Percentiles rank a stretch among this genome's conserved stretches.
Conservation (phyloP, 2,113 vertebrate genomes). For the Megaceryle maxima region DNA sequence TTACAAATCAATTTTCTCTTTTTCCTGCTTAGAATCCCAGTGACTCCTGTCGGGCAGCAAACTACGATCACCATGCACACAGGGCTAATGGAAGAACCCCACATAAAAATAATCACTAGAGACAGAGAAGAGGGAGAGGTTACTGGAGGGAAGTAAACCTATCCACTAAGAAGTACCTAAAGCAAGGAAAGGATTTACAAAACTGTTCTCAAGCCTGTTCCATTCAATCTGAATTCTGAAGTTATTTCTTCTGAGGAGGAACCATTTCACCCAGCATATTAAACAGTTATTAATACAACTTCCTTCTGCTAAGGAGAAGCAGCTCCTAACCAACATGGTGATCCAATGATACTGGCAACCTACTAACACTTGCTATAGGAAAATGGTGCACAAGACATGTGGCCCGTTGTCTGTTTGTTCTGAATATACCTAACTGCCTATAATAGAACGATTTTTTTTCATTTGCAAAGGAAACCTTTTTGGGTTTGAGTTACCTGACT, state of each 20-base stretch:
- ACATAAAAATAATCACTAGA: neutral
- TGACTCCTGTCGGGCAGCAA: neutral
- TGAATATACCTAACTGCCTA: neutral
- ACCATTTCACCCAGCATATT: neutral
- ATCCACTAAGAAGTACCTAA: neutral
- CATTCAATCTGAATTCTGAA: neutral
- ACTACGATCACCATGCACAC: neutral
- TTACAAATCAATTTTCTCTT: neutral
- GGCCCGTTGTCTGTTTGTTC: neutral
- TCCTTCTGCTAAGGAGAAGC: neutral
- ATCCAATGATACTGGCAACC: neutral
- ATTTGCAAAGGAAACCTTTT: neutral
- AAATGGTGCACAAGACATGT: fast-evolving
- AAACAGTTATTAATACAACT: neutral
- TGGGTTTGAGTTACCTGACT: neutral
- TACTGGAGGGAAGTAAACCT: neutral
- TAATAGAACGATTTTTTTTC: neutral
- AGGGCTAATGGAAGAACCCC: neutral
- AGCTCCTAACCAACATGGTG: neutral
- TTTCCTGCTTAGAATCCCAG: neutral
- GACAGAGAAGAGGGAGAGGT: neutral
- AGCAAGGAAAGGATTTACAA: neutral
- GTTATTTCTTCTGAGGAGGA: neutral
- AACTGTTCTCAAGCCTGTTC: neutral
- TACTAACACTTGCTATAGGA: neutral